Evolutionary conservation across 2,113 vertebrate genomes (phyloP).

Genomic region (Regulus satrapa): DNA sequence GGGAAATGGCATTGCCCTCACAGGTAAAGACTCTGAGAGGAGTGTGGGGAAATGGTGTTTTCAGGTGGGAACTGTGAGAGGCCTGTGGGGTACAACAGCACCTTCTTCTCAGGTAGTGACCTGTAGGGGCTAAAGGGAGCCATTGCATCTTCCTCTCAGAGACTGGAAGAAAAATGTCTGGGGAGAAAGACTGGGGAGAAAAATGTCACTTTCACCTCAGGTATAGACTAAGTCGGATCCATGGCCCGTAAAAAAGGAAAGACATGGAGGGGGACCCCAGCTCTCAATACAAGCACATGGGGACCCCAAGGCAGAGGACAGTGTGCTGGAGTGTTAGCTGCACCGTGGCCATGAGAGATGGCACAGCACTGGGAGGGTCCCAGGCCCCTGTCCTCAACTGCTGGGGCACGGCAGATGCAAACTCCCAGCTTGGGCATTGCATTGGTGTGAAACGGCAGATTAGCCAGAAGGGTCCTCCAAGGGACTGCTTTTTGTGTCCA

Average conservation of each 20-base stretch:
- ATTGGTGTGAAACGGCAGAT: rapidly evolving
- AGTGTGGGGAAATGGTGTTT: background rate
- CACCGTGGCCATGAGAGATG: rapidly evolving
- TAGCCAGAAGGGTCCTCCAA: background rate
- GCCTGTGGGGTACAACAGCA: background rate
- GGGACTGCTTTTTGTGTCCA: background rate
- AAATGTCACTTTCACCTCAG: background rate
- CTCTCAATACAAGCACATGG: rapidly evolving
- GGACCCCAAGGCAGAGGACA: background rate
- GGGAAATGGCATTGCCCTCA: rapidly evolving
- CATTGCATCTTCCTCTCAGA: background rate
- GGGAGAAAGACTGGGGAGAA: rapidly evolving
- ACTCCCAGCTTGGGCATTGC: background rate
- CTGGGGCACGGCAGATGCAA: background rate
- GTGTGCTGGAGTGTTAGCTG: rapidly evolving
- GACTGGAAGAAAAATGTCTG: rapidly evolving
- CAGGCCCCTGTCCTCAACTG: background rate
- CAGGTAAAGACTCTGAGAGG: background rate
- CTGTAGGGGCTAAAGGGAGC: background rate
- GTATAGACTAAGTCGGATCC: rapidly evolving
- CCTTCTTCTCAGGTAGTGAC: background rate
- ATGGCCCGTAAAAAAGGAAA: rapidly evolving
- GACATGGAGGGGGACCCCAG: background rate
- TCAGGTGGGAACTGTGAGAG: background rate
- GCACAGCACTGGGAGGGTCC: rapidly evolving